These are phyloP conservation scores for Delia radicum DNA, from an alignment of 1,140 invertebrate genomes.

Conservation along the genomic window DNA sequence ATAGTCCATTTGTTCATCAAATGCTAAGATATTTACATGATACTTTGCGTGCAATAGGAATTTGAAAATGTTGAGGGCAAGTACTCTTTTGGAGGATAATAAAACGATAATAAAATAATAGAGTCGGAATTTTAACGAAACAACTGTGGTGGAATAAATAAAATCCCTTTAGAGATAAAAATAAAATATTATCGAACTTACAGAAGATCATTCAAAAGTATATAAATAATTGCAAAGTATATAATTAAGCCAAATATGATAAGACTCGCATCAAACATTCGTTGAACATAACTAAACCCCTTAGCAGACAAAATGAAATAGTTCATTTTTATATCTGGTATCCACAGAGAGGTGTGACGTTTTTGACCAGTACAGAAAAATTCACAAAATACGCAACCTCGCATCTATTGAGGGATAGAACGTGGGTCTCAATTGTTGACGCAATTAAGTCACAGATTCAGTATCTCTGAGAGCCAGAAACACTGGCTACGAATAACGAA, in stretches of 20 bases:
- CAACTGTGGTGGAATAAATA: slow-evolving; percentile 33
- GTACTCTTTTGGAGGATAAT: slow-evolving; percentile 12
- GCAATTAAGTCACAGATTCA: neutral
- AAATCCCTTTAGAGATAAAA: slow-evolving; percentile 31
- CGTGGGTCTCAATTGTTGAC: neutral
- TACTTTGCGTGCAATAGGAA: slow-evolving; percentile 17
- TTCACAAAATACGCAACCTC: slow-evolving; percentile 22
- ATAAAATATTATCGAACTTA: slow-evolving; percentile 33
- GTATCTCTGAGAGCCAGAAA: neutral
- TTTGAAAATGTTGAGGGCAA: slow-evolving; percentile 13
- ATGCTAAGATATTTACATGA: slow-evolving; percentile 11
- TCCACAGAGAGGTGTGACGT: slow-evolving; percentile 8
- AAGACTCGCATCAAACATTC: slow-evolving; percentile 2
- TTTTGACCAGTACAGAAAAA: slow-evolving; percentile 12
- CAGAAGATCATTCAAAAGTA: slow-evolving; percentile 19
- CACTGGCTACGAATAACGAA: too few species aligned
- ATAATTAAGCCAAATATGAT: slow-evolving; percentile 10
- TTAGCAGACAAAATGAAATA: slow-evolving; percentile 14
- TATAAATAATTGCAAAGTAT: slow-evolving; percentile 24
- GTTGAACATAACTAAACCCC: slow-evolving; percentile 10
- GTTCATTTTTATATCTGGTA: slow-evolving; percentile 21
- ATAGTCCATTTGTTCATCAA: slow-evolving; percentile 12
- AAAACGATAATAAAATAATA: slow-evolving; percentile 9
- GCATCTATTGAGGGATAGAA: slow-evolving; percentile 1
- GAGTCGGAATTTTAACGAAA: slow-evolving; percentile 1